Percentiles rank a stretch among this genome's conserved stretches.
Evolutionary conservation across 2,888 invertebrate species (phyloP).

Genomic region (Antheraea yamamai): DNA sequence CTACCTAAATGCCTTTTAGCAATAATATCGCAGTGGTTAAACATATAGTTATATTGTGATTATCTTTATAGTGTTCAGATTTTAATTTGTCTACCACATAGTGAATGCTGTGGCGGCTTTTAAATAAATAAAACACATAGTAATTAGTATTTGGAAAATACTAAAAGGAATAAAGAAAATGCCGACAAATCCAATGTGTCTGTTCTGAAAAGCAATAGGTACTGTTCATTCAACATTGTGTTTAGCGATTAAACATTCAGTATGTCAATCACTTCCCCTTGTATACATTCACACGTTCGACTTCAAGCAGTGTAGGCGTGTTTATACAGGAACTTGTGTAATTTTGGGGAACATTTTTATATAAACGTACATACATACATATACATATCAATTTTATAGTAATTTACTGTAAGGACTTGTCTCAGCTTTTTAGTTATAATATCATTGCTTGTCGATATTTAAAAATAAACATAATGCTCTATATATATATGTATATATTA

Average conservation of each 20-base stretch:
- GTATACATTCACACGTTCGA: not conserved
- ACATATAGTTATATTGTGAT: too few species aligned
- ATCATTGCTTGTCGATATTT: not conserved
- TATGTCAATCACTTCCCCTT: slow-evolving; percentile 7
- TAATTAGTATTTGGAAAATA: not conserved
- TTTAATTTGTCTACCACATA: too few species aligned
- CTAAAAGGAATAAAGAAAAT: not conserved
- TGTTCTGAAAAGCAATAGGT: slow-evolving; percentile 2
- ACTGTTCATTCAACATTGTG: slow-evolving; percentile 8
- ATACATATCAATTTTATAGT: not conserved
- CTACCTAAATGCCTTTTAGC: too few species aligned
- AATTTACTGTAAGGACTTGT: not conserved
- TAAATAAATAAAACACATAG: too few species aligned
- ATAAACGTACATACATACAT: too few species aligned
- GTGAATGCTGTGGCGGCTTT: too few species aligned
- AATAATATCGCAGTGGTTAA: too few species aligned
- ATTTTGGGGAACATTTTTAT: not conserved
- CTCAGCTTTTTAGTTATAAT: too few species aligned
- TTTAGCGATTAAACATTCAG: slow-evolving; percentile 10
- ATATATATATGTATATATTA: too few species aligned
- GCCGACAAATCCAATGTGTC: not conserved
- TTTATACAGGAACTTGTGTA: not conserved
- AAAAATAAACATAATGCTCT: not conserved
- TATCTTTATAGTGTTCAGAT: too few species aligned
- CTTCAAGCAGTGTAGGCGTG: not conserved